Conservation (phyloP, 2,113 vertebrate species). For the Catharus bicknelli region DNA sequence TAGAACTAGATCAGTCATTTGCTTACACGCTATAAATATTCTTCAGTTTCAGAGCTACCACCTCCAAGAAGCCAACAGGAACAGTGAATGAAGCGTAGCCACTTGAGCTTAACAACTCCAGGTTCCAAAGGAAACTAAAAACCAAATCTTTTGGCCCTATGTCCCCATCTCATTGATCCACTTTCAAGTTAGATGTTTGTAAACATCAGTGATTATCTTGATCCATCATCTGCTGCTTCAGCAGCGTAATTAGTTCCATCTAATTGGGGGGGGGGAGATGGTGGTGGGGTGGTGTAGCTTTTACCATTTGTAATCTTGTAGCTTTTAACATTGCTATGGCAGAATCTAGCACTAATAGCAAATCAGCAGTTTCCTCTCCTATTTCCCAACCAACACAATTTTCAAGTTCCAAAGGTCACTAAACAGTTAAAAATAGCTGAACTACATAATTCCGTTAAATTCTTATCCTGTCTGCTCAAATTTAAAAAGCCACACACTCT, state of each 20-base stretch:
- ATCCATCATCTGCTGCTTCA: background rate
- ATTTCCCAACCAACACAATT: background rate
- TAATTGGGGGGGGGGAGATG: background rate
- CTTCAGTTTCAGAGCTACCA: background rate
- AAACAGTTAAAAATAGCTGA: background rate
- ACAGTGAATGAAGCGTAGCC: background rate
- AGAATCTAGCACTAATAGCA: background rate
- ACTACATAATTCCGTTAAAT: background rate
- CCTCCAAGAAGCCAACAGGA: background rate
- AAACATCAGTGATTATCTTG: background rate
- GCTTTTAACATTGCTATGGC: background rate
- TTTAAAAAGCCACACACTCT: background rate
- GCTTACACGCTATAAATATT: background rate
- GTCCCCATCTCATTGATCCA: background rate
- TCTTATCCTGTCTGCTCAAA: background rate
- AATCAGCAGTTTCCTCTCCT: background rate
- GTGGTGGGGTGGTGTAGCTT: background rate
- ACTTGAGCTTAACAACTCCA: background rate
- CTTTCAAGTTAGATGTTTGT: background rate
- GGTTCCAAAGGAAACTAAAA: background rate
- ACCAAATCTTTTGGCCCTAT: background rate
- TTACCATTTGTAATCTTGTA: background rate
- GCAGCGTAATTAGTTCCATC: background rate
- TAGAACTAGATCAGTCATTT: background rate
- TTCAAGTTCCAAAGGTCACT: conserved; percentile 31